phyloP scores from a whole-genome alignment of 1,140 invertebrate genomes.

The Solenopsis invicta region DNA sequence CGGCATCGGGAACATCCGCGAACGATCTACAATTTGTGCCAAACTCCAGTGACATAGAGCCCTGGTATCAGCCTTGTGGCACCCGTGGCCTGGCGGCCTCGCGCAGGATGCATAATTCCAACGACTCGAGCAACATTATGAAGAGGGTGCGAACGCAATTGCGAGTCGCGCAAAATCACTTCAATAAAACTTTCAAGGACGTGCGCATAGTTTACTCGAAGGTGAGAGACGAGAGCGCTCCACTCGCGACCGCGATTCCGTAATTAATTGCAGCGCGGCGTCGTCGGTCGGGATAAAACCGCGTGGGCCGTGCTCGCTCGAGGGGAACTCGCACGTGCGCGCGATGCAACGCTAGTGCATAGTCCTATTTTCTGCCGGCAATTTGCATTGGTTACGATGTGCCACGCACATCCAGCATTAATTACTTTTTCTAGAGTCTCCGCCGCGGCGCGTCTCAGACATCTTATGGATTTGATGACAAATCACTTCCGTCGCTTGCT shows the following conservation, averaged over 20 bases:
- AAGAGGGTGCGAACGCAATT: constrained; percentile 84
- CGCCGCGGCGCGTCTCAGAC: background rate
- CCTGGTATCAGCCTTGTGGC: constrained; percentile 85
- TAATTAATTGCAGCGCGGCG: constrained; percentile 69
- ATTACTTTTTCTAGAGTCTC: constrained; percentile 53
- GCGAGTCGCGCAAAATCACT: constrained; percentile 83
- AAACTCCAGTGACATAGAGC: constrained; percentile 75
- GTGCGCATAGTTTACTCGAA: constrained; percentile 83
- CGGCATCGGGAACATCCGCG: constrained; percentile 68
- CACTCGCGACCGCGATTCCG: constrained; percentile 68
- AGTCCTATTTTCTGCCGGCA: constrained; percentile 73
- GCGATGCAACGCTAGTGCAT: constrained; percentile 49
- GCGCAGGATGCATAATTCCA: constrained; percentile 74
- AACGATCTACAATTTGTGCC: constrained; percentile 66
- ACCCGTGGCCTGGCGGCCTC: constrained; percentile 72
- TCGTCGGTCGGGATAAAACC: constrained; percentile 47
- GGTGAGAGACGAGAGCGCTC: constrained; percentile 71
- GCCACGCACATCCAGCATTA: constrained; percentile 63
- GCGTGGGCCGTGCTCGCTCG: constrained; percentile 67
- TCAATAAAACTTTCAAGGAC: constrained; percentile 79
- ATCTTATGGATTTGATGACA: constrained; percentile 32
- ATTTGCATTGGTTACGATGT: constrained; percentile 74
- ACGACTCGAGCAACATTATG: constrained; percentile 81
- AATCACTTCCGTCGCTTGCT: constrained; percentile 16
- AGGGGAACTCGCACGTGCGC: constrained; percentile 71